Base-by-base conservation (phyloP, 2,888 invertebrate genomes). In the Dendrolimus houi region DNA sequence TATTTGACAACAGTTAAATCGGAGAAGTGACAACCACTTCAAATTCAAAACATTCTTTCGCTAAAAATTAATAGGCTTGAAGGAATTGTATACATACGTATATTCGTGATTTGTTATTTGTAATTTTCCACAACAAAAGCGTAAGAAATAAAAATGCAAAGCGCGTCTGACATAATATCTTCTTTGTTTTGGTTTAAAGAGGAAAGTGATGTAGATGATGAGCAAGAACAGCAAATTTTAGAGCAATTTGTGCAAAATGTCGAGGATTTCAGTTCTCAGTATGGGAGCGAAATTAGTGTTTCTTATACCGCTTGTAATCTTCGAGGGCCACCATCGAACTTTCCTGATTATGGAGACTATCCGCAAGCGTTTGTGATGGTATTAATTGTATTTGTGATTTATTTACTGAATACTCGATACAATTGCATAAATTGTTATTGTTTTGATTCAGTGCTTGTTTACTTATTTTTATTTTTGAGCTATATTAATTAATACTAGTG, bases 291-390 rank as follows among this genome's bases (percentile, higher is more conserved):
- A 81, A 94, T 94, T 62, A 96, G 96, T 85, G 95, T 96, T 75
- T 97, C 96, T 0, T 98, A 98, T 76, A 95, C 96, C 6, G 97
- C 97, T 7, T 93, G 94, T 57, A 98, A 98, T 86, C 92, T 98
- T 59, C 94, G 95, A 56, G 97, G 97, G 9, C 94, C 95, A 68
- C 96, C 96, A 10, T 94, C 94, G 41, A 95, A 96, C 79, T 98
- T 94, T 88, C 98, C 98, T 0, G 93, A 94, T 63, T 97, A 97
- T 81, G 98, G 98, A 14, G 98, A 98, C 79, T 97, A 96, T 88
- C 96, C 97, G 9, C 95, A 97, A 81, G 95, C 97, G 12, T 98
- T 96, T 89, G 96, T 96, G 59, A 95, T 97, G 94, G 98, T 97
- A 90, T 12, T 47, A 47, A 29, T 29, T 29, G 29, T 47, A 47